Conservation (phyloP, 1,140 invertebrate species). For the Oryctes rhinoceros region DNA sequence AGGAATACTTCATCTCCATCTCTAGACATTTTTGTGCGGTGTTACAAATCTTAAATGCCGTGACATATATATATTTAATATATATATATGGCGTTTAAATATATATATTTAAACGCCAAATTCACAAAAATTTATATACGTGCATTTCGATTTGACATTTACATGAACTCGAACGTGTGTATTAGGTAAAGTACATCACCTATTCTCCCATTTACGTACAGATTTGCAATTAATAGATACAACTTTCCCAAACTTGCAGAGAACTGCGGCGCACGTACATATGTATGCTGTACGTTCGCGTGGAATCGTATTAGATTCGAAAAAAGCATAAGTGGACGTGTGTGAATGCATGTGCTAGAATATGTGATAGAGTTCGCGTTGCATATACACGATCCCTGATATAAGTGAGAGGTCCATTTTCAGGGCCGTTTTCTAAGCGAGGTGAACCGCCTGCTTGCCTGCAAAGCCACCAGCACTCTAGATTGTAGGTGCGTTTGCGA, state of each 20-base stretch:
- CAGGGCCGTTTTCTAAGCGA: slow-evolving; percentile 20
- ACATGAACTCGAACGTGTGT: background rate
- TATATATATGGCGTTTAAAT: background rate
- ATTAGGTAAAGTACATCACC: background rate
- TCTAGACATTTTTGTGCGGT: too few species aligned
- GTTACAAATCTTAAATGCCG: too few species aligned
- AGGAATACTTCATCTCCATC: too few species aligned
- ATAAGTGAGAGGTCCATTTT: slow-evolving; percentile 12
- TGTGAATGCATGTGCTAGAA: background rate
- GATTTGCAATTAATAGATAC: background rate
- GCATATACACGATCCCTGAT: background rate
- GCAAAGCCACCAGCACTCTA: slow-evolving; percentile 13
- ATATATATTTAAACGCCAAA: background rate
- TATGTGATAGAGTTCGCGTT: background rate
- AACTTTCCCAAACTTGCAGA: slow-evolving; percentile 8
- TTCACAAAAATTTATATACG: background rate
- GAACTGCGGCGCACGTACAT: background rate
- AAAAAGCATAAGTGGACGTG: background rate
- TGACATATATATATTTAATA: background rate
- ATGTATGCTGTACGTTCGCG: background rate
- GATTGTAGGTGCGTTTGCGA: slow-evolving; percentile 12
- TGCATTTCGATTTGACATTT: background rate
- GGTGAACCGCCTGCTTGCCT: slow-evolving; percentile 1
- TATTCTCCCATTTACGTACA: background rate
- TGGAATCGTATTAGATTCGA: too few species aligned